Evolutionary conservation across 2,888 invertebrate genomes (phyloP), one percentile per base, ranked within the genome.

Genomic region (Atrina japonica): DNA sequence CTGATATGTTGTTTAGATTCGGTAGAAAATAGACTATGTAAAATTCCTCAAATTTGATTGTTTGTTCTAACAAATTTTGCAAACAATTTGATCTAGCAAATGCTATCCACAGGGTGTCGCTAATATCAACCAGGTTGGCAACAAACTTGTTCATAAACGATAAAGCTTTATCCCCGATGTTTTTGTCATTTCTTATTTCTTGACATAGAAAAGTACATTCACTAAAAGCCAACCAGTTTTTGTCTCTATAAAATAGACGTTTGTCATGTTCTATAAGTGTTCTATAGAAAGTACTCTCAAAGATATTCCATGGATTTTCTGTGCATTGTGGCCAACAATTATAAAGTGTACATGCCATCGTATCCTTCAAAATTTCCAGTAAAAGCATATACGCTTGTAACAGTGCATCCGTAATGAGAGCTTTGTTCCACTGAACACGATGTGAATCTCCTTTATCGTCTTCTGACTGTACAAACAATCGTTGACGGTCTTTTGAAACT

Each of bases 401-500:
- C 16, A 60, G 25, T 3, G 67, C 60, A 61, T 67, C 67, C 3
- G n/a, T 29, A 5, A 67, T 35, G 0, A 67, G 30, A 23, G 49
- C 45, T 27, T 49, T 43, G 25, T 67, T 67, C 67, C 67, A 67
- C 11, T 60, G 23, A 30, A 35, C 40, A 9, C 60, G 27, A 1
- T 30, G 18, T 0, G 64, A 29, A 1, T 14, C 41, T 2, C 67
- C 63, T 35, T 81, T 85, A 70, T 88, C 87, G 64, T 88, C 88
- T 41, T 80, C 78, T 7, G 81, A 79, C 23, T 55, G 59, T 25
- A 73, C 73, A n/a, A 61, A 64, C 9, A 89, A 75, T 47, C 80
- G 71, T 23, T 82, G 69, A 16, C 89, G 74, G 41, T 86, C 83
- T 5, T 83, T 80, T 6, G 82, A 80, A 2, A 88, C 77, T 3